These are phyloP conservation scores for Leptinotarsa texana DNA, from an alignment of 1,140 invertebrate genomes.

Conservation along the genomic window DNA sequence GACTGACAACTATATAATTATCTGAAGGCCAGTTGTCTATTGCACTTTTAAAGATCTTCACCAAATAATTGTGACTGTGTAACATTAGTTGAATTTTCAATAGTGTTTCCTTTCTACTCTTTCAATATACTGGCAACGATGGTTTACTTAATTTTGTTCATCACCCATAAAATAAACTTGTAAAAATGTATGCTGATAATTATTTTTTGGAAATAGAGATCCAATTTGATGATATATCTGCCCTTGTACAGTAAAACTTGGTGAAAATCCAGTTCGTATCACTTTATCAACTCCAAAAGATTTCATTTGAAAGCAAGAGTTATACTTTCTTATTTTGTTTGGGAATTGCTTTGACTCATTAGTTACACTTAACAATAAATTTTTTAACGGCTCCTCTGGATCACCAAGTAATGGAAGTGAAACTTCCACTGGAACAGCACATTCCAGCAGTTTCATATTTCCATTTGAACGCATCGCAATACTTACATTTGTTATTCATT, in stretches of 20 bases:
- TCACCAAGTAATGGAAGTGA: background rate
- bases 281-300: constrained; percentile 32
- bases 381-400: background rate
- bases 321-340: constrained; percentile 51
- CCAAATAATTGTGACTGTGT: background rate
- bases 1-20: background rate
- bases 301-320: constrained; percentile 31
- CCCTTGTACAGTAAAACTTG: constrained; percentile 54
- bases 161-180: constrained; percentile 56
- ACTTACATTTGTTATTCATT: no score
- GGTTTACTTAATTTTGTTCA: constrained; percentile 32
- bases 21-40: background rate
- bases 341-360: constrained; percentile 54
- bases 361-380: constrained; percentile 27
- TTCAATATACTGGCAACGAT: constrained; percentile 22
- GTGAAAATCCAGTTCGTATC: constrained; percentile 47
- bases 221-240: constrained; percentile 55
- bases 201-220: constrained; percentile 43
- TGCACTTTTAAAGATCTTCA: background rate
- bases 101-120: constrained; percentile 15
- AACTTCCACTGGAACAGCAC: background rate
- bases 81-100: background rate
- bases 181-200: constrained; percentile 48
- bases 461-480: no score
- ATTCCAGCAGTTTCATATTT: background rate